Base-by-base conservation (phyloP, 2,888 invertebrate genomes). In the Serrognathus titanus region DNA sequence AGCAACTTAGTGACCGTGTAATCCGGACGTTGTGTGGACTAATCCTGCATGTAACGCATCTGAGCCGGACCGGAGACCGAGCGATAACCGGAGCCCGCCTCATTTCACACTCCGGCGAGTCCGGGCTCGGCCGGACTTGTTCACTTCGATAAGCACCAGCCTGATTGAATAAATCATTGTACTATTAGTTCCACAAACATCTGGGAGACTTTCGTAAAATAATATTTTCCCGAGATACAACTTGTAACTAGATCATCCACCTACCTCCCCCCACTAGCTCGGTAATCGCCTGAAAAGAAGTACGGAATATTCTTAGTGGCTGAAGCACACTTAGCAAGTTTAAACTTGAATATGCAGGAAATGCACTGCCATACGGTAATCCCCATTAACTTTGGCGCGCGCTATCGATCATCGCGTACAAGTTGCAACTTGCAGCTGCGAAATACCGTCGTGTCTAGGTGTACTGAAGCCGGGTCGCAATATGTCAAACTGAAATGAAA, bases 111-210 rank as follows among this genome's bases (percentile, higher is more conserved):
- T 70, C 67, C 68, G 68, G 54, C 66, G 64, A 52, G 52, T 48
- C 52, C 59, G 58, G 64, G 67, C 63, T 66, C 65, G 63, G 66
- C 65, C 62, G 63, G 66, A 66, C 69, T 69, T 66, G 65, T 68
- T 58, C 66, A 69, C 69, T 70, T 59, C 69, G 68, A 68, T 70
- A 66, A 67, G 65, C 70, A 67, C 62, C 60, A 62, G 60, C 62
- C 66, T 69, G 71, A 71, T 71, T 71, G 70, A 70, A 71, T 71
- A 69, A 69, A 71, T 70, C 68, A 70, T 69, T 70, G 67, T 67
- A 67, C 68, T 69, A 68, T 70, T 69, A 68, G 65, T 67, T 66
- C 68, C 64, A 59, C 69, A 69, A 69, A 70, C 69, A 69, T 70
- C 38, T 48, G 57, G 1, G 51, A 53, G 48, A 48, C 9, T 43